Conservation (phyloP, 2,113 vertebrate genomes). For the Pollimyrus isidori region DNA sequence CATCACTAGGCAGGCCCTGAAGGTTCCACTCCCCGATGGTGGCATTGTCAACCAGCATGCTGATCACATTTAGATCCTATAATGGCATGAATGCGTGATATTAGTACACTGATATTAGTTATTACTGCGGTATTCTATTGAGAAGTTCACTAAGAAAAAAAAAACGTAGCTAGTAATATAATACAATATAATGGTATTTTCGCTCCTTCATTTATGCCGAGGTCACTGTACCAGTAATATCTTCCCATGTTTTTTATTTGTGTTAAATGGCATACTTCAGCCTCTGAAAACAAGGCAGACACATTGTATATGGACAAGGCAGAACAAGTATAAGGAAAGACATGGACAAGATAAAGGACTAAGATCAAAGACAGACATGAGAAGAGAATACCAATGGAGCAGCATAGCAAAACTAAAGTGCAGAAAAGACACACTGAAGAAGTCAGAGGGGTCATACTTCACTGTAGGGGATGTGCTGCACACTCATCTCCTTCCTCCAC, state of each 20-base stretch:
- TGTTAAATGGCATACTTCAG: not conserved
- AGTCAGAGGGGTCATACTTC: conserved; percentile 39
- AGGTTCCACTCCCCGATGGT: conserved; percentile 73
- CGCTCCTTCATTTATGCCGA: not conserved
- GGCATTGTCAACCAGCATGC: conserved; percentile 68
- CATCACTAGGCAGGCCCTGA: conserved; percentile 72
- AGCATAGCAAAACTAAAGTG: not conserved
- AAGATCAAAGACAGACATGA: not conserved
- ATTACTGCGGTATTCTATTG: not conserved
- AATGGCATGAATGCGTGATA: not conserved
- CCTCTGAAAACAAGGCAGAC: not conserved
- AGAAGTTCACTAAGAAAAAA: not conserved
- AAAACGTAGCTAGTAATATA: not conserved
- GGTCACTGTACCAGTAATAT: not conserved
- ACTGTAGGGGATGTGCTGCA: conserved; percentile 55
- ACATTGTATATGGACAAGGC: not conserved
- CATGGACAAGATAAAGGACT: not conserved
- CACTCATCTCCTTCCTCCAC: conserved; percentile 70
- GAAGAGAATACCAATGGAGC: not conserved
- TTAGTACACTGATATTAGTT: not conserved
- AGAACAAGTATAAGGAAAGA: not conserved
- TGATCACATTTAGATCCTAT: conserved; percentile 67
- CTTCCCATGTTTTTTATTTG: not conserved
- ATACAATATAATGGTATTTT: not conserved
- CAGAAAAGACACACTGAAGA: not conserved